These are phyloP conservation scores for Herpetotheres cachinnans DNA, from an alignment of 2,113 vertebrate species.

Conservation along the genomic window DNA sequence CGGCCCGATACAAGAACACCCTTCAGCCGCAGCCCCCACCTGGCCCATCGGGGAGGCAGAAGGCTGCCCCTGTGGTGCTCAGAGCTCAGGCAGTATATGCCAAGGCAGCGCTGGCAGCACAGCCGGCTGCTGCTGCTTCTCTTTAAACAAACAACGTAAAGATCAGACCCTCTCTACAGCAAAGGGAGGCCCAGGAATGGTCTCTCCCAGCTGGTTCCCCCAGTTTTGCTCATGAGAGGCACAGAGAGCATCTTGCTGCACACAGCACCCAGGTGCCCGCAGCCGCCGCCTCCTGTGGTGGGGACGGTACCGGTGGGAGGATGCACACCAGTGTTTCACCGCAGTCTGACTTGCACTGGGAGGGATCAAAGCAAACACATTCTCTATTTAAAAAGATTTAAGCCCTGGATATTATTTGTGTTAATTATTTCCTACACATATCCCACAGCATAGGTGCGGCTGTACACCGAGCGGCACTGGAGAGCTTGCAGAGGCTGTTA, in stretches of 20 bases:
- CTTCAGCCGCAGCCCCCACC: neutral
- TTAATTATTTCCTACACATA: conserved; percentile 7
- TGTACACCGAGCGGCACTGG: neutral
- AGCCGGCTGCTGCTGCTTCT: neutral
- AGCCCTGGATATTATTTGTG: neutral
- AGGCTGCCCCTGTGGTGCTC: accelerated
- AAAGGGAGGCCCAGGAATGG: neutral
- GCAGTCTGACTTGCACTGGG: neutral
- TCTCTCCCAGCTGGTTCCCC: neutral
- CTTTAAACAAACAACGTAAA: neutral
- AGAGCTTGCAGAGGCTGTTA: neutral
- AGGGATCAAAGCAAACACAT: conserved; percentile 2
- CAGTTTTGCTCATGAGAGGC: neutral
- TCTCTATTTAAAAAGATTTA: neutral
- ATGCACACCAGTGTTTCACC: neutral
- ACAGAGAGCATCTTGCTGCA: neutral
- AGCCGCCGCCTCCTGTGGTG: neutral
- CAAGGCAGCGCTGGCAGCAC: neutral
- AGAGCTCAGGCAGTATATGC: neutral
- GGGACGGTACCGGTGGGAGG: neutral
- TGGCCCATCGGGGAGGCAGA: no score
- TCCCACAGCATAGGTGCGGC: neutral
- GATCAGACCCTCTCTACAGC: neutral
- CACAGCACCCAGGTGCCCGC: neutral
- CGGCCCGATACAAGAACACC: neutral